Evolutionary conservation across 2,113 vertebrate genomes (phyloP).

Genomic region (Gnathonemus longibarbis): DNA sequence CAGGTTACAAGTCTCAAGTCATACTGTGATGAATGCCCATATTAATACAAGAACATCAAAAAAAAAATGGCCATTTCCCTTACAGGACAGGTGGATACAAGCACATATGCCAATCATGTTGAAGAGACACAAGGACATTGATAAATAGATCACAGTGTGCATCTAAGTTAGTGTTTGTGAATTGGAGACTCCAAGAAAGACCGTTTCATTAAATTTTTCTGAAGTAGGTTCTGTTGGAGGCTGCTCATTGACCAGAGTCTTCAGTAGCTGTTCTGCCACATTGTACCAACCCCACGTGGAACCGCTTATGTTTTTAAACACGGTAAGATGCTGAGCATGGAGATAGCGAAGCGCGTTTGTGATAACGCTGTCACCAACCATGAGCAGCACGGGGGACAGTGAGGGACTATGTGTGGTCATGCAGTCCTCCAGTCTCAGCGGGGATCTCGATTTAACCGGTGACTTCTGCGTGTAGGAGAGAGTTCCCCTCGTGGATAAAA

Average conservation of each 20-base stretch:
- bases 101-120: neutral
- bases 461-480: neutral
- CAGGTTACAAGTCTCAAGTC: constrained; percentile 52
- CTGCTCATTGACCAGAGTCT: neutral
- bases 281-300: neutral
- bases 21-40: constrained; percentile 24
- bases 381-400: constrained; percentile 26
- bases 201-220: neutral
- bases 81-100: neutral
- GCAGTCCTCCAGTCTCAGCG: neutral
- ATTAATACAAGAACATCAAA: neutral
- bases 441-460: neutral
- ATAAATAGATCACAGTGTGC: neutral
- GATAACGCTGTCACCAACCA: constrained; percentile 34
- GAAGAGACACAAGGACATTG: neutral
- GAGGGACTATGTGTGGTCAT: constrained; percentile 23
- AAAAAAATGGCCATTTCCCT: neutral
- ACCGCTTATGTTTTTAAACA: neutral
- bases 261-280: neutral
- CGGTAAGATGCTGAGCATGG: constrained; percentile 1
- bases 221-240: neutral
- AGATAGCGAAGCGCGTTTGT: constrained; percentile 43
- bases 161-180: neutral
- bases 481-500: neutral
- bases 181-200: neutral